These are phyloP conservation scores for Alfaro cultratus DNA, from an alignment of 2,797 vertebrate species.

Conservation along the genomic window DNA sequence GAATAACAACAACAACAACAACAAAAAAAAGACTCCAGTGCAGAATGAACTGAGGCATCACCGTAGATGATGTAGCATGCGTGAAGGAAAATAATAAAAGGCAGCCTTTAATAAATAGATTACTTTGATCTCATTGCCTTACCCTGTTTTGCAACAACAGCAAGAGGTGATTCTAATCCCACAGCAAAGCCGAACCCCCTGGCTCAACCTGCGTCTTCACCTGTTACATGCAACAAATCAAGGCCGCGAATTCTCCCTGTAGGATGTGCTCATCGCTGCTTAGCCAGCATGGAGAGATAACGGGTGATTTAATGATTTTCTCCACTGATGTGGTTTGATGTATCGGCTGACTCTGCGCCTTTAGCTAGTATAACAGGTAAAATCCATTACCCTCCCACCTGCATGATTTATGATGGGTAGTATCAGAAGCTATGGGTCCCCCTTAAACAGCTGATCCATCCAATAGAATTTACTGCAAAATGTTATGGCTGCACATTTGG, in stretches of 20 bases:
- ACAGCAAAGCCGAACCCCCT: slow-evolving; percentile 2
- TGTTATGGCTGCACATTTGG: slow-evolving; percentile 46
- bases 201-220: slow-evolving; percentile 35
- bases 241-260: slow-evolving; percentile 44
- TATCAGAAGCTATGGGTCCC: slow-evolving; percentile 59
- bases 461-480: slow-evolving; percentile 58
- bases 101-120: slow-evolving; percentile 17
- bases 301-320: slow-evolving; percentile 75
- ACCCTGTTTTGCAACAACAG: slow-evolving; percentile 23
- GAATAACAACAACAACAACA: too few species aligned
- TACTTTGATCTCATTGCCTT: slow-evolving; percentile 24
- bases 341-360: slow-evolving; percentile 75
- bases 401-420: slow-evolving; percentile 71
- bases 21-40: slow-evolving; percentile 34
- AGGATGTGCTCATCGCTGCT: slow-evolving; percentile 39
- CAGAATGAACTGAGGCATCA: slow-evolving; percentile 43
- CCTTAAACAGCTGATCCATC: slow-evolving; percentile 62
- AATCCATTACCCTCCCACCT: slow-evolving; percentile 74
- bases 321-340: slow-evolving; percentile 74
- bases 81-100: slow-evolving; percentile 12
- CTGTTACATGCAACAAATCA: slow-evolving; percentile 52
- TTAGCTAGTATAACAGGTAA: slow-evolving; percentile 76
- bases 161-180: slow-evolving; percentile 12
- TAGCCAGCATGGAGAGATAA: slow-evolving; percentile 63
- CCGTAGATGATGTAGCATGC: slow-evolving; percentile 34